phyloP scores from a whole-genome alignment of 53 echinoderm and acorn worm genomes.

The Apostichopus leukothele region DNA sequence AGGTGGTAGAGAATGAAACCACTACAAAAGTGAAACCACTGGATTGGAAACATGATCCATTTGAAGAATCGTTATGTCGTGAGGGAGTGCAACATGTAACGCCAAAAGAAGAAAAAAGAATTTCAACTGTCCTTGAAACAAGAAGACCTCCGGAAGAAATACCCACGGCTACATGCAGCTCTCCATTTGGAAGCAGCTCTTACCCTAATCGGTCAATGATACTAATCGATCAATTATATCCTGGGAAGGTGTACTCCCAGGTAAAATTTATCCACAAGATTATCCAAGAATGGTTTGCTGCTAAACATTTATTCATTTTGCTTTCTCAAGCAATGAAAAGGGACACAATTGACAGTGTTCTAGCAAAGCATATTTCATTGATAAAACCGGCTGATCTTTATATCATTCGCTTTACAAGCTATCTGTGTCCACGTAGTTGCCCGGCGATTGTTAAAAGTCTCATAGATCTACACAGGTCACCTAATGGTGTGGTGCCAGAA shows the following conservation, averaged over 20 bases:
- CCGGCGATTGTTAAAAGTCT: background rate
- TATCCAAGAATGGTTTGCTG: constrained; percentile 25
- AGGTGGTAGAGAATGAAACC: too few relatives aligned
- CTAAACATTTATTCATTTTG: background rate
- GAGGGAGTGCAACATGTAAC: background rate
- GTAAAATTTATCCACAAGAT: constrained; percentile 20
- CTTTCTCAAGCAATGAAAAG: background rate
- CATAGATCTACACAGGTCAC: background rate
- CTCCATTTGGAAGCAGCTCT: too few relatives aligned
- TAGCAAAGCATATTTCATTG: background rate
- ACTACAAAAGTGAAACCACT: too few relatives aligned
- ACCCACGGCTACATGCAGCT: too few relatives aligned
- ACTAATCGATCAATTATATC: too few relatives aligned
- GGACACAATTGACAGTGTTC: background rate
- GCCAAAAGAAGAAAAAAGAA: too few relatives aligned
- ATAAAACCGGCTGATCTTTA: constrained; percentile 20
- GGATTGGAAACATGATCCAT: too few relatives aligned
- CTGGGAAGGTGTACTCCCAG: background rate
- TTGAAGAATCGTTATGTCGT: too few relatives aligned
- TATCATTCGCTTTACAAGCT: constrained; percentile 1
- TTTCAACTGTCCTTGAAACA: too few relatives aligned
- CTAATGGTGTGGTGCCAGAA: background rate
- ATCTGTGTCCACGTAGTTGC: background rate
- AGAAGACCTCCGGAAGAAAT: too few relatives aligned
- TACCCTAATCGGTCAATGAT: too few relatives aligned